Base-by-base conservation (phyloP, 2,113 vertebrate genomes). In the Festucalex cinctus region DNA sequence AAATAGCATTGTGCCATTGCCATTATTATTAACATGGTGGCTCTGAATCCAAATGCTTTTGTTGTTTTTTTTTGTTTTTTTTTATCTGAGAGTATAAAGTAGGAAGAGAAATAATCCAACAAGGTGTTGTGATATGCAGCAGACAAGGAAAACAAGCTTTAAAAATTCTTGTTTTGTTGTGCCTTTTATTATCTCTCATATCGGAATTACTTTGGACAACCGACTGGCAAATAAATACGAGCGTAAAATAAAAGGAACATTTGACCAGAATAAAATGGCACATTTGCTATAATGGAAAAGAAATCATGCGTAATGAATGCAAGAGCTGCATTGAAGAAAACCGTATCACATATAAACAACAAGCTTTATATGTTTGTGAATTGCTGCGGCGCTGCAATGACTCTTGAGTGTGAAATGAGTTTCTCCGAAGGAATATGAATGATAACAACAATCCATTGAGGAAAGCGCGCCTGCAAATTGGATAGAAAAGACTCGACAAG, bases 211-310 rank as follows among this genome's bases (percentile, higher is more conserved):
- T 6, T 43, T 17, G 14, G 56, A 36, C 13, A 36, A 41, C 26
- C 17, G 54, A 32, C 54, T 57, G 16, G 37, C 59, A 41, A 62
- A 16, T 24, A 22, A 62, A 41, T 41, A 39, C n/a, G 7, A 32
- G 16, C 19, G 26, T 62, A 26, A 62, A 41, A 41, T 22, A 61
- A 24, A 61, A 22, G 4, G 9, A 24, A 43, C 14, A 71, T 20
- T 67, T 65, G 69, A 69, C 57, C 6, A 19, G 36, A 63, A 43
- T 0, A 65, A 41, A 56, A 65, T 70, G 59, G 65, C 43, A 26
- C 36, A 13, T 53, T 73, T 24, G n/a, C 35, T 48, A n/a, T 22
- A 63, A 68, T 35, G 16, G 37, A 54, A 19, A 44, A 59, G 17
- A 32, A 19, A 41, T 37, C 36, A 66, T 70, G 7, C 16, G 58